Percentiles rank a stretch among this genome's conserved stretches.
phyloP scores from a whole-genome alignment of 2,888 invertebrate genomes.

The Drosophila paramelanica region DNA sequence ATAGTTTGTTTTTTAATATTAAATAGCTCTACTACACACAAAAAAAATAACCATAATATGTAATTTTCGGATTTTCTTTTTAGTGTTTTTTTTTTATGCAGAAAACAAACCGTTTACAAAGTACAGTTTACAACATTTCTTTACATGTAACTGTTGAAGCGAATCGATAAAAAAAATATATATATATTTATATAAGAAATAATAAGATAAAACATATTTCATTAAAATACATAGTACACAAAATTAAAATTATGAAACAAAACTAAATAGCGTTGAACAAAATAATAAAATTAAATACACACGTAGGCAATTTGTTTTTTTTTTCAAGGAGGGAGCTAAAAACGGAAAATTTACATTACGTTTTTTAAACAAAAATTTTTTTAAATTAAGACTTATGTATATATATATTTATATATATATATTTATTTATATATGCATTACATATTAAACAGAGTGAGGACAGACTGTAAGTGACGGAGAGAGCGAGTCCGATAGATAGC shows the following conservation, averaged over 20 bases:
- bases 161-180: slow-evolving; percentile 14
- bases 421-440: slow-evolving; percentile 52
- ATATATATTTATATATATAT: slow-evolving; percentile 41
- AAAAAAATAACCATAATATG: slow-evolving; percentile 48
- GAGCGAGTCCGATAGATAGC: slow-evolving; percentile 26
- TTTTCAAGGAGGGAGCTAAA: slow-evolving; percentile 36
- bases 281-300: slow-evolving; percentile 29
- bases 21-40: slow-evolving; percentile 69
- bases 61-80: slow-evolving; percentile 23
- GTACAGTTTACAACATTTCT: slow-evolving; percentile 48
- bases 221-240: slow-evolving; percentile 50
- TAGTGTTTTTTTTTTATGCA: slow-evolving; percentile 17
- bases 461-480: slow-evolving; percentile 23
- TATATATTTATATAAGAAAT: slow-evolving; percentile 25
- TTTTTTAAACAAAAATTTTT: slow-evolving; percentile 39
- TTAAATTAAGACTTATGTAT: slow-evolving; percentile 69
- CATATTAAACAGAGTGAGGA: slow-evolving; percentile 34
- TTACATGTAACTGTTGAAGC: slow-evolving; percentile 47
- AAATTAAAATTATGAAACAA: slow-evolving; percentile 62
- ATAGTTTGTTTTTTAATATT: slow-evolving; percentile 58
- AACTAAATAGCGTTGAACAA: slow-evolving; percentile 47
- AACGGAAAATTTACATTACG: slow-evolving; percentile 59
- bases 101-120: slow-evolving; percentile 54
- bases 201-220: slow-evolving; percentile 36
- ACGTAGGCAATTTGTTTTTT: slow-evolving; percentile 36